Percentiles rank a stretch among this genome's conserved stretches.
These are phyloP conservation scores for Pseudopipra pipra DNA, from an alignment of 2,113 vertebrate genomes.

Conservation along the genomic window DNA sequence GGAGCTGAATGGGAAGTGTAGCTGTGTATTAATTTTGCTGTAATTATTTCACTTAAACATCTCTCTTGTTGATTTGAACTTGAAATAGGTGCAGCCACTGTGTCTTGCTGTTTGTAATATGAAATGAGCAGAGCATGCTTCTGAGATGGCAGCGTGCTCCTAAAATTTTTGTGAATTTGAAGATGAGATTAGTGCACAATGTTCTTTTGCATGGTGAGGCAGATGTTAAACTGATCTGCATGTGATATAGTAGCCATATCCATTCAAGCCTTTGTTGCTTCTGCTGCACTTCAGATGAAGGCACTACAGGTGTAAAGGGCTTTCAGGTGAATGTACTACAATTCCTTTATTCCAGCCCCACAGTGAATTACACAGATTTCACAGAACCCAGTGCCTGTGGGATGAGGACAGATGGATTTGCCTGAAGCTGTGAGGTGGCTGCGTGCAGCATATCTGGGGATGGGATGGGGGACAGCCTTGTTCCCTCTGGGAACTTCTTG, in stretches of 20 bases:
- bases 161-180: background rate
- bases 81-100: background rate
- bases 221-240: background rate
- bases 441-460: background rate
- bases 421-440: background rate
- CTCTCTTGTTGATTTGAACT: background rate
- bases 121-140: background rate
- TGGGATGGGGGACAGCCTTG: background rate
- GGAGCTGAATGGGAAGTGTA: background rate
- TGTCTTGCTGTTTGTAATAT: background rate
- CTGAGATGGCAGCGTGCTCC: background rate
- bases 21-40: background rate
- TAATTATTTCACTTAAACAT: background rate
- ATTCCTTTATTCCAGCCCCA: background rate
- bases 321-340: background rate
- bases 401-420: background rate
- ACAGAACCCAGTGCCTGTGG: accelerated
- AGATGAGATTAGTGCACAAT: background rate
- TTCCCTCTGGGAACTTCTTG: background rate
- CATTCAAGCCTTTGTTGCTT: background rate
- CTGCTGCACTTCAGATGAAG: background rate
- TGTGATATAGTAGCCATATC: background rate
- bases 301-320: background rate
- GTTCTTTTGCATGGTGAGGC: background rate
- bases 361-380: background rate